A percentile compares a stretch with the other conserved stretches of the same genome.
phyloP scores from a whole-genome alignment of 2,113 vertebrate genomes.

The Burhinus oedicnemus region DNA sequence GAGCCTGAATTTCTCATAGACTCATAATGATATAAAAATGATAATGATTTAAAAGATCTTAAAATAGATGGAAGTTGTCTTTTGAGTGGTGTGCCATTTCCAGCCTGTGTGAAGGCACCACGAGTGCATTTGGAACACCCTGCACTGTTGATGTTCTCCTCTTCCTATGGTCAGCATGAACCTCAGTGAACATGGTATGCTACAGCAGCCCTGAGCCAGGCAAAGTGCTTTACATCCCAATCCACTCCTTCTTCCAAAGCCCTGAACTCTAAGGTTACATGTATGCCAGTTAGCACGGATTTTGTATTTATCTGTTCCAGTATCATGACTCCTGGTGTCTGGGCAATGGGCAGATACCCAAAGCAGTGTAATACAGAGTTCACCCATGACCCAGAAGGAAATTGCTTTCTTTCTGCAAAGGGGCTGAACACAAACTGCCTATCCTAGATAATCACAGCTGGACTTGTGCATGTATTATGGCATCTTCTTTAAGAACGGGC shows the following conservation, averaged over 20 bases:
- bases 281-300: not conserved
- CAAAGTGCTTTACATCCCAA: not conserved
- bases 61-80: not conserved
- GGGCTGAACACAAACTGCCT: not conserved
- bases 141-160: not conserved
- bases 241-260: not conserved
- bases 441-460: not conserved
- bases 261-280: not conserved
- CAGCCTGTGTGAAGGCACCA: not conserved
- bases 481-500: not conserved
- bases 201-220: not conserved
- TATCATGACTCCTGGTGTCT: not conserved
- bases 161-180: not conserved
- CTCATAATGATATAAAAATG: not conserved
- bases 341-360: not conserved
- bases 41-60: not conserved
- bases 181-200: fast-evolving
- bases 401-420: not conserved
- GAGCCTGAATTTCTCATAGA: not conserved
- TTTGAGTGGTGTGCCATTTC: not conserved
- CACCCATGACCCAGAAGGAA: not conserved
- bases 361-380: not conserved
- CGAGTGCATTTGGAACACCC: not conserved
- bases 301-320: not conserved
- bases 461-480: not conserved